A percentile compares a stretch with the other conserved stretches of the same genome.
phyloP scores from a whole-genome alignment of 2,113 vertebrate species.

The Heptranchias perlo region DNA sequence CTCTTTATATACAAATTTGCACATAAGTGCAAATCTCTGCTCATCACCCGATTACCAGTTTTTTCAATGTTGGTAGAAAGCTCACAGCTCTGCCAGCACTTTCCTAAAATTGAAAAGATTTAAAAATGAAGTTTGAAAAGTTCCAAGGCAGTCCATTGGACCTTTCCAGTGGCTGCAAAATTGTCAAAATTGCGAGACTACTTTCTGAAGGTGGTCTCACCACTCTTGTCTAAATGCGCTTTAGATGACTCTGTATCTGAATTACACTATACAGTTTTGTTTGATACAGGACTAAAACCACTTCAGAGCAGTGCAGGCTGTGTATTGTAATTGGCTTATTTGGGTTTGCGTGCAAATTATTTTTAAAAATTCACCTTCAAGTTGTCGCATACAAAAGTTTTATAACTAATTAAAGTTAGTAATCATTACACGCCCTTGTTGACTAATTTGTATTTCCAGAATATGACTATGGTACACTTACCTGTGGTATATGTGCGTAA shows the following conservation, averaged over 20 bases:
- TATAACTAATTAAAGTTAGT: background rate
- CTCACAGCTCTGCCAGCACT: background rate
- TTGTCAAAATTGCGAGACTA: background rate
- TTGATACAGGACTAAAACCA: background rate
- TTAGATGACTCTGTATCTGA: background rate
- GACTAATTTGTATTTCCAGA: background rate
- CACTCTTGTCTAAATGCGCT: background rate
- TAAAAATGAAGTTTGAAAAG: background rate
- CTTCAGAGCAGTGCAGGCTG: background rate
- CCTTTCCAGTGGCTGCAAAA: background rate
- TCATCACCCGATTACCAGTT: background rate
- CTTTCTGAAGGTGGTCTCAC: background rate
- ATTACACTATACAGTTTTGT: background rate
- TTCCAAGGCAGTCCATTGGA: background rate
- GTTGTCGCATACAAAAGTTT: background rate
- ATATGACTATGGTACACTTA: background rate
- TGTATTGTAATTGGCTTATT: background rate
- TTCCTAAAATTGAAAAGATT: background rate
- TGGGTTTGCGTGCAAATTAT: background rate
- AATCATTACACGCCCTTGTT: background rate
- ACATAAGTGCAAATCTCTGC: background rate
- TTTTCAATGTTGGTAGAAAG: no score
- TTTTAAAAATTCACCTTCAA: background rate
- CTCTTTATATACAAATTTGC: background rate
- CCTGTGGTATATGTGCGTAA: background rate